Base-by-base conservation (phyloP, 2,797 vertebrate species). In the Smutsia temminckii region DNA sequence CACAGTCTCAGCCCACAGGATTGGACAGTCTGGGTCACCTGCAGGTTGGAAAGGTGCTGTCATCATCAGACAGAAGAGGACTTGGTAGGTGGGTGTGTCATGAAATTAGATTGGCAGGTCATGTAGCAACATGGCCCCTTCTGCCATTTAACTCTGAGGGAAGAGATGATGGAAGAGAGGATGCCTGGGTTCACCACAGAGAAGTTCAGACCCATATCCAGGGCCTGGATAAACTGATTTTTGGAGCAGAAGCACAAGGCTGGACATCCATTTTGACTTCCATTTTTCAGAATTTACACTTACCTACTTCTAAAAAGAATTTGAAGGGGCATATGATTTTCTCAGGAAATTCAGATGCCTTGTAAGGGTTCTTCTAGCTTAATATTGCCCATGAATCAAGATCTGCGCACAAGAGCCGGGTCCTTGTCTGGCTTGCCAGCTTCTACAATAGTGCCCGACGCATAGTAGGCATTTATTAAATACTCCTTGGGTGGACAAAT, bases 231-330 rank as follows among this genome's bases (percentile, higher is more conserved):
- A 29, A 79, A 40, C 16, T 25, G 59, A 68, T 84, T 25, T 40
- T 72, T 66, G 29, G 64, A 27, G 72, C 53, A 49, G 27, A 91
- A 40, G 6, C 63, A 86, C 37, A 75, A 89, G n/a, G n/a, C 32
- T n/a, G 27, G 37, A 46, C 64, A 49, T 40, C 46, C 37, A 49
- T 80, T 96, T 69, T 86, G 32, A 95, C 61, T 86, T 93, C 66
- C 87, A 21, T 49, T 91, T 90, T 85, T 83, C 40, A 74, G 34
- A 95, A 92, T 79, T 66, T 80, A 84, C 9, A 64, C 20, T 46
- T 83, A 75, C 20, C 40, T 84, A 49, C 53, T 93, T 90, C 77
- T 20, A 84, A 81, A 88, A 93, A 71, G 29, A 93, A 77, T 90
- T 80, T 57, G 29, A 66, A 77, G 75, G 68, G 53, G 11, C 64